Percentiles rank a stretch among this genome's conserved stretches.
Conservation (phyloP, 2,797 vertebrate species). For the Phaenicophaeus curvirostris region DNA sequence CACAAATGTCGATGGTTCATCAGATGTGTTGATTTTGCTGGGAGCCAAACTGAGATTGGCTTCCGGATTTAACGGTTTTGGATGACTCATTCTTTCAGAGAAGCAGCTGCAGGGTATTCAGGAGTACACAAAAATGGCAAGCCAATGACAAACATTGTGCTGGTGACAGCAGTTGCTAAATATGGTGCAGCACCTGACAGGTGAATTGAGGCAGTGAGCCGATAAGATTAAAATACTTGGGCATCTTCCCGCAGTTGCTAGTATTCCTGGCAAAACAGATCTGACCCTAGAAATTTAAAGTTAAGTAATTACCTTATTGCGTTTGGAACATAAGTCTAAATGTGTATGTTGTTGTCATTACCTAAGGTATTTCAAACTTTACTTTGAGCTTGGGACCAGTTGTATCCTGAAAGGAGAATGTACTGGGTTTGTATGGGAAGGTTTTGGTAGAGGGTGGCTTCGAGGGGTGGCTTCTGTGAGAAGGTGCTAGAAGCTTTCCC, state of each 20-base stretch:
- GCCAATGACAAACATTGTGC: background rate
- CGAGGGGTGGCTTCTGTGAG: too few species aligned
- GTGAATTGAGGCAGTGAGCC: background rate
- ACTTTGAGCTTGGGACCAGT: background rate
- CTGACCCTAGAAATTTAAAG: background rate
- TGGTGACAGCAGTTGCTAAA: conserved; percentile 3
- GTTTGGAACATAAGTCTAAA: background rate
- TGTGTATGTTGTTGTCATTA: background rate
- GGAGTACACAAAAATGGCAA: background rate
- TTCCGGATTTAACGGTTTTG: conserved; percentile 27
- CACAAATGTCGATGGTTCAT: background rate
- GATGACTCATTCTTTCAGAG: conserved; percentile 28
- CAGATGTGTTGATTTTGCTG: conserved; percentile 32
- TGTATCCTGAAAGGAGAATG: background rate
- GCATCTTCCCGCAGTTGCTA: background rate
- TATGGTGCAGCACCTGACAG: background rate
- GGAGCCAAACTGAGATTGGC: background rate
- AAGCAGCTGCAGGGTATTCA: conserved; percentile 36
- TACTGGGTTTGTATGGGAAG: too few species aligned
- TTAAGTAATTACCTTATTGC: background rate
- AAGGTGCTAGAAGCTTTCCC: too few species aligned
- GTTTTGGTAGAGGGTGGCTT: too few species aligned
- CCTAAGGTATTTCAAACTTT: background rate
- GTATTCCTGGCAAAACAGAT: background rate
- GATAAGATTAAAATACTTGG: background rate